Evolutionary conservation across 2,888 invertebrate species (phyloP).

Genomic region (Ennomos erosarius): DNA sequence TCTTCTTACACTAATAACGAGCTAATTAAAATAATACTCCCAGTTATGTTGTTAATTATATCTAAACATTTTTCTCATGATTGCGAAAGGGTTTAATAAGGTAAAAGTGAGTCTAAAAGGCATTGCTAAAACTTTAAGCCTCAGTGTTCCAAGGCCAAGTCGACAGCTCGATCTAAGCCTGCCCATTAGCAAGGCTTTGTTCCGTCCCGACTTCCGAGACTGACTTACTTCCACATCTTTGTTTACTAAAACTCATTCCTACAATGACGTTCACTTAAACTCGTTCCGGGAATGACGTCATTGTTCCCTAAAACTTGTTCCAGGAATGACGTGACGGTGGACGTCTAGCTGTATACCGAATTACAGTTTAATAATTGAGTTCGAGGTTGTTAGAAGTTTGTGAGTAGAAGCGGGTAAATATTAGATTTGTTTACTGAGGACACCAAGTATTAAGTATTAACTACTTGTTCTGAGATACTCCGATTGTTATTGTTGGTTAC

Average conservation of each 20-base stretch:
- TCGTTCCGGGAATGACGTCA: conserved; percentile 20
- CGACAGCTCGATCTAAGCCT: conserved; percentile 7
- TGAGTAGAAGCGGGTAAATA: conserved; percentile 21
- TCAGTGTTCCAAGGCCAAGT: background rate
- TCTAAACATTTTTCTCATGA: too few species aligned
- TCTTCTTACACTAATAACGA: too few species aligned
- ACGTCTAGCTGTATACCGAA: conserved; percentile 16
- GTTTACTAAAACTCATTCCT: conserved; percentile 25
- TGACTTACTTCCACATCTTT: conserved; percentile 20
- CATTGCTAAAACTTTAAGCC: too few species aligned
- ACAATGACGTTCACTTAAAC: conserved; percentile 24
- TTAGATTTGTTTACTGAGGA: conserved; percentile 23
- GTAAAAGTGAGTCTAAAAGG: too few species aligned
- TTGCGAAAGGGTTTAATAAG: too few species aligned
- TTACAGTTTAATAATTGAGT: conserved; percentile 31
- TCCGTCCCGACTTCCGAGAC: conserved; percentile 9
- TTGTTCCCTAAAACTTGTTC: conserved; percentile 23
- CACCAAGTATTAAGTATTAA: background rate
- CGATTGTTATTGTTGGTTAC: too few species aligned
- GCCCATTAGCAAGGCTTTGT: conserved; percentile 27
- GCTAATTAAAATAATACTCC: too few species aligned
- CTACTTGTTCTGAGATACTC: too few species aligned
- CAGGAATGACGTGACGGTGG: conserved; percentile 4
- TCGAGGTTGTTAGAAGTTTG: conserved; percentile 14
- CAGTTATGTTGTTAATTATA: too few species aligned